Evolutionary conservation across 2,113 vertebrate species (phyloP), one percentile per base, ranked within the genome.

Genomic region (Anhinga anhinga): DNA sequence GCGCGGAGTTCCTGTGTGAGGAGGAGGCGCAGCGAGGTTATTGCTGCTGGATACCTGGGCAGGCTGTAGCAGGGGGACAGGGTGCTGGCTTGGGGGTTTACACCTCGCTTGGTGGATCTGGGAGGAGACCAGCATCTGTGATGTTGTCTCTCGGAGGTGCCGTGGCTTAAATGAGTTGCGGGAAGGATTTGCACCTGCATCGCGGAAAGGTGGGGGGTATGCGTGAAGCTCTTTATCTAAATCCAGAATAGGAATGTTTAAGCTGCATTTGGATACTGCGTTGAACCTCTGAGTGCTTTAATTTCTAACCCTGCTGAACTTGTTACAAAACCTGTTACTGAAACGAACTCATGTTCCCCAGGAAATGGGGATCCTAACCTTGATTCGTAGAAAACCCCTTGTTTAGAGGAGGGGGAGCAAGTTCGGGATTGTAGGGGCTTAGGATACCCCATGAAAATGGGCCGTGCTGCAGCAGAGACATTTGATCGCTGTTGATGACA

Each of bases 241-340:
- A 88, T 81, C 44, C 1, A 3, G 76, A 65, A 13, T 1, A 2
- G 38, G 32, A 93, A 59, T 11, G 58, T 40, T 88, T 0, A 0
- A 45, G 66, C n/a, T 53, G 16, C 9, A 4, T 81, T 83, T 36
- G 49, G 53, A n/a, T 72, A 21, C 58, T 20, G 23, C 0, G 0
- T 56, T 87, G 77, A 88, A 82, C 36, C 55, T 59, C 22, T 0
- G 0, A 74, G 53, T 56, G 42, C 71, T 95, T 92, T 63, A 38
- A 81, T 93, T 72, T 56, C n/a, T 76, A 65, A 50, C 82, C 72
- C 61, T 50, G 67, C 56, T 19, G 70, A 86, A 78, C 92, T 69
- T 88, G 70, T 67, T 95, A 80, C 27, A 70, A 82, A 94, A 73
- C 78, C 55, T 79, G 50, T 47, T 73, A 66, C 79, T 76, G 70